phyloP scores from a whole-genome alignment of 2,797 vertebrate species.

The Simalia tracyae region DNA sequence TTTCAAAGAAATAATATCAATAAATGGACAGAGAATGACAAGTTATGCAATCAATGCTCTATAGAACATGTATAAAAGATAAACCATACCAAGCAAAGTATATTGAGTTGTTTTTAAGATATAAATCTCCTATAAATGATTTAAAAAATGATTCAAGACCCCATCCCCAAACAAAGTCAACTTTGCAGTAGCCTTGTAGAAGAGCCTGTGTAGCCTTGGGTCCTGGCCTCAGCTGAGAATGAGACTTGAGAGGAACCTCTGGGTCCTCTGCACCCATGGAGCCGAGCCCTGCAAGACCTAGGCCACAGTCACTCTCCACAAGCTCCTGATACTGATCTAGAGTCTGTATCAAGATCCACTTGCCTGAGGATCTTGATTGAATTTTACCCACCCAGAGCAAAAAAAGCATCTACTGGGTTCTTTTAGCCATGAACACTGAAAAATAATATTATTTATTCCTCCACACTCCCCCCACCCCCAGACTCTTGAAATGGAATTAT shows the following conservation, averaged over 20 bases:
- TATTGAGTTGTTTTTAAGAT: not conserved
- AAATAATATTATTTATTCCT: not conserved
- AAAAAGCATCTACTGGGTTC: conserved; percentile 21
- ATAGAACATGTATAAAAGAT: too few relatives aligned
- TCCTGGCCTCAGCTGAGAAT: not conserved
- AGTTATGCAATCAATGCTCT: too few relatives aligned
- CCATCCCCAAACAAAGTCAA: not conserved
- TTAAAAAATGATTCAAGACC: not conserved
- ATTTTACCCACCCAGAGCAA: not conserved
- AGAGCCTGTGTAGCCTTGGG: not conserved
- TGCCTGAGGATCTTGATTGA: not conserved
- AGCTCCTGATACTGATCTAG: not conserved
- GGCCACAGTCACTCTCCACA: not conserved
- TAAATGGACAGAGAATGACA: too few relatives aligned
- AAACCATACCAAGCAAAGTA: too few relatives aligned
- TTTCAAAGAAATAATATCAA: too few relatives aligned
- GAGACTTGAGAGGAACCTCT: not conserved
- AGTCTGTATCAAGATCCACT: not conserved
- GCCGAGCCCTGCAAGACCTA: not conserved
- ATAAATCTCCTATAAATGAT: not conserved
- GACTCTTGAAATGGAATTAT: conserved; percentile 48
- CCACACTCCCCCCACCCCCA: conserved; percentile 30
- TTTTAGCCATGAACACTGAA: conserved; percentile 47
- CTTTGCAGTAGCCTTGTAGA: not conserved
- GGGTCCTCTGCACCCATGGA: not conserved